A percentile compares a stretch with the other conserved stretches of the same genome.
phyloP scores from a whole-genome alignment of 2,888 invertebrate genomes.

The Panopea generosa region DNA sequence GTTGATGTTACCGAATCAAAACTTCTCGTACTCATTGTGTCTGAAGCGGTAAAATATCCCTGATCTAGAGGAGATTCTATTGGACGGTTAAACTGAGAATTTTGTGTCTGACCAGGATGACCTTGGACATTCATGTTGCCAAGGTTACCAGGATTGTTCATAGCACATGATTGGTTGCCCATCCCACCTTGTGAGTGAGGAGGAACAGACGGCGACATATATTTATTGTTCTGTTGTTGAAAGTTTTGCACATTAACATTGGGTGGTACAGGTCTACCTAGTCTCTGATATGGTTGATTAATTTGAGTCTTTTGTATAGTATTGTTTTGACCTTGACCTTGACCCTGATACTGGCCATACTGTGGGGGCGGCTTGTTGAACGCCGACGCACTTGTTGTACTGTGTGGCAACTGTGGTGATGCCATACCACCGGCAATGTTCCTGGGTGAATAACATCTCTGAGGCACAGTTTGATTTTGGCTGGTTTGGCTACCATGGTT shows the following conservation, averaged over 20 bases:
- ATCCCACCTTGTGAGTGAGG: constrained; percentile 57
- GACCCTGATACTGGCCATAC: constrained; percentile 61
- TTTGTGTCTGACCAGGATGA: constrained; percentile 57
- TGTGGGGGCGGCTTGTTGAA: constrained; percentile 62
- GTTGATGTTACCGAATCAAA: constrained; percentile 68
- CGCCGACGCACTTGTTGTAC: constrained; percentile 63
- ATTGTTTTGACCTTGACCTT: constrained; percentile 32
- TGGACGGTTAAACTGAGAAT: constrained; percentile 66
- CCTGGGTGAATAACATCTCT: constrained; percentile 54
- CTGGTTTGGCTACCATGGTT: constrained; percentile 37
- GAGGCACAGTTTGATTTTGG: constrained; percentile 52
- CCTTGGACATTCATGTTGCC: constrained; percentile 61
- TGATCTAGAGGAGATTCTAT: constrained; percentile 79
- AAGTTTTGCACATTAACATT: constrained; percentile 81
- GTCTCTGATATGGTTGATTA: constrained; percentile 62
- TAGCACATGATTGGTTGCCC: constrained; percentile 66
- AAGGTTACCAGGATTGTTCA: constrained; percentile 55
- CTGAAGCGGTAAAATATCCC: constrained; percentile 81
- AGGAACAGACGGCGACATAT: constrained; percentile 42
- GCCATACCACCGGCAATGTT: constrained; percentile 36
- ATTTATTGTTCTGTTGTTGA: constrained; percentile 56
- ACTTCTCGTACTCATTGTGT: constrained; percentile 76
- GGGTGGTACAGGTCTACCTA: constrained; percentile 76
- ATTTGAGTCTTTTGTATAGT: constrained; percentile 36
- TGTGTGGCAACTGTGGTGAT: constrained; percentile 62